These are phyloP conservation scores for Ailurus styani DNA, from an alignment of 2,113 vertebrate species.

Conservation along the genomic window DNA sequence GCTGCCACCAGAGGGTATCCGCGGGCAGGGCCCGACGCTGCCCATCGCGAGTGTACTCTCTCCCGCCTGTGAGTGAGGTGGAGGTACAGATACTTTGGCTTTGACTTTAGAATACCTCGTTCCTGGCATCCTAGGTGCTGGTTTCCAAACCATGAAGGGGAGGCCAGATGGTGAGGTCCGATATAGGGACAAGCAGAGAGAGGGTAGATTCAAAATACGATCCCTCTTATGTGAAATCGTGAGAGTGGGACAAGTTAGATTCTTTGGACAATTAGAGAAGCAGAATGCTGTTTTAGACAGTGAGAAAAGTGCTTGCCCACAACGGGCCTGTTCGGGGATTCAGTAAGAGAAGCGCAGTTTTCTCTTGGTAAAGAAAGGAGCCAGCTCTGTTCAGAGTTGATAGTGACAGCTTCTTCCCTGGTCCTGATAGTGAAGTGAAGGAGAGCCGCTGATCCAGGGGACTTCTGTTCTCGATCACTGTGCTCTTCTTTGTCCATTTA, in stretches of 20 bases:
- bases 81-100: background rate
- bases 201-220: background rate
- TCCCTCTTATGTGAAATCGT: background rate
- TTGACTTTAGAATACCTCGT: background rate
- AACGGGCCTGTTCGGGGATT: background rate
- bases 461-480: background rate
- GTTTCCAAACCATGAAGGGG: background rate
- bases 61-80: background rate
- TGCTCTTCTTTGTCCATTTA: background rate
- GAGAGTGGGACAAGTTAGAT: background rate
- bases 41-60: background rate
- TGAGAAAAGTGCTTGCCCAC: background rate
- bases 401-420: constrained; percentile 14
- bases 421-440: constrained; percentile 6
- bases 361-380: background rate
- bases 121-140: background rate
- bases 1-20: constrained; percentile 62
- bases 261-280: constrained; percentile 76
- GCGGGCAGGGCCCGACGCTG: background rate
- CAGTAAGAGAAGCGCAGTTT: background rate
- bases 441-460: background rate
- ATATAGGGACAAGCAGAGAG: background rate
- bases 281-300: background rate
- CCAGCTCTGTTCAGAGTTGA: background rate
- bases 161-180: background rate